Evolutionary conservation across 2,888 invertebrate species (phyloP), one percentile per base, ranked within the genome.

Genomic region (Ametastegia equiseti): DNA sequence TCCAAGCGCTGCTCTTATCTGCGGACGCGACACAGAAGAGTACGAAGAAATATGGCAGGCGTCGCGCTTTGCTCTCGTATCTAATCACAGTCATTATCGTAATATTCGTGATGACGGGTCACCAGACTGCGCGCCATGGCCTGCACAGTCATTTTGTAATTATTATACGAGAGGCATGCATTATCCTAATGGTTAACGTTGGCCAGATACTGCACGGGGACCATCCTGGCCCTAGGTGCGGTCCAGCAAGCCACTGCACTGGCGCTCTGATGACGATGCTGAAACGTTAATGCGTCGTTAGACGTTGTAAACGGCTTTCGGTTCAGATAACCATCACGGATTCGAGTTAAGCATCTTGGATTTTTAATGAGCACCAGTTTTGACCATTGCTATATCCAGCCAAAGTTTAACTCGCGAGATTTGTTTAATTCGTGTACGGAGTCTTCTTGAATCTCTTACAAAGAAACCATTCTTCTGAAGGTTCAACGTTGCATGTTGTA

Each of bases 211-310:
- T 75, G 75, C 54, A 75, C 54, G n/a, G 50, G 23, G 36, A 36
- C 75, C 11, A 23, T 50, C 19, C 6, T 11, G 54, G 54, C 54
- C 54, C 75, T 30, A 50, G 75, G 75, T 75, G 75, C 50, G 50
- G 75, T 75, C 50, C 54, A 36, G 54, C 50, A 13, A 75, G 75
- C 71, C 71, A 42, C 45, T 71, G 54, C 42, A 45, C 54, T 9
- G 19, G 50, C 50, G 7, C 60, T 78, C 42, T 23, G 42, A 78
- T 78, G 78, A 78, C 78, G 57, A 78, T 57, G 78, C 78, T 78
- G 78, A 78, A 78, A 78, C 78, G 78, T 78, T 78, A 78, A 78
- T 78, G 78, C 78, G 78, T 78, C 78, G 78, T 78, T 78, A 78
- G 78, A 78, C 57, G 60, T 30, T 78, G 54, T 78, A 78, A 78